Evolutionary conservation across 1,140 invertebrate genomes (phyloP), one percentile per base, ranked within the genome.

Genomic region (Atopsyche davidsoni): DNA sequence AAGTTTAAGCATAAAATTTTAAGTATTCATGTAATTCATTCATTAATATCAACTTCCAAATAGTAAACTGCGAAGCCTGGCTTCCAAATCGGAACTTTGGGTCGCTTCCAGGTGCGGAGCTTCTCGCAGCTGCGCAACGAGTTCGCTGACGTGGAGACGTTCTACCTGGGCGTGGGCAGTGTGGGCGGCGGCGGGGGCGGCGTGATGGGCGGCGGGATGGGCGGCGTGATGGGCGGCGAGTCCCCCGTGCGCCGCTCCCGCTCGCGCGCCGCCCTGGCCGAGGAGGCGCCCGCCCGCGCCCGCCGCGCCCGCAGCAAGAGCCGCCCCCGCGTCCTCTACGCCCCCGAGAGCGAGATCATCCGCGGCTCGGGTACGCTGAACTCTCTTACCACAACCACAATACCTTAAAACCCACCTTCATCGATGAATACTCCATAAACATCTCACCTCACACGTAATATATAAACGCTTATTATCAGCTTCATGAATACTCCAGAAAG

Each of bases 111-210:
- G 86, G 85, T 96, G 2, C 77, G 89, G 51, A 94, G 91, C 67
- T 94, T 93, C 66, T 93, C 89, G 0, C 91, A 95, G 58, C 67
- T 96, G 24, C 80, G 90, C 31, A 90, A 92, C 62, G 91, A 95
- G 61, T 92, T 92, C 62, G 86, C 87, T 1, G 88, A 92, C 58
- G 85, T 92, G 25, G 89, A 92, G 63, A 92, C 89, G 9, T 95
- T 95, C 69, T 92, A 92, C 64, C 69, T 93, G 59, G 85, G 83
- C 10, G 76, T 57, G 9, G 55, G 55, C 79, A 10, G 79, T 81
- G 0, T 68, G 75, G 19, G 72, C 65, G 19, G 64, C 66, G 40
- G 64, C 64, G n/a, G 64, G 63, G 7, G 35, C 64, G 3, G 61
- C 64, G 6, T 55, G 65, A 17, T 49, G 62, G n/a, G 43, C 1